Conservation (phyloP, 53 echinoderm and acorn worm genomes). For the Paracentrotus lividus region DNA sequence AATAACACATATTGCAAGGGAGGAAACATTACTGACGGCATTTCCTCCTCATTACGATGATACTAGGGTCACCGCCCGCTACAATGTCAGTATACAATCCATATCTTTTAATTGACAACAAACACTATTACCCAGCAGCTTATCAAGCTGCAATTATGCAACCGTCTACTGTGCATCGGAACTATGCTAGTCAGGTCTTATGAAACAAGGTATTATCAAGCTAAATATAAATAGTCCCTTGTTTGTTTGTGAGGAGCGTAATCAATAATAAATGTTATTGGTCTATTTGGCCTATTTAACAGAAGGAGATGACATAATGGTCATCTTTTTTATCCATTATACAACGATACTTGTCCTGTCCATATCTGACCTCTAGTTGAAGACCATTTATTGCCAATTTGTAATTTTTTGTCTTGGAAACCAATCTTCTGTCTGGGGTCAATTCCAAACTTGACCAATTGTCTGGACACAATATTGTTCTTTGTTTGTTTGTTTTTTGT, state of each 20-base stretch:
- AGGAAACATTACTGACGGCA: neutral
- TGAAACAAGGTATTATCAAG: neutral
- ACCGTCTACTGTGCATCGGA: neutral
- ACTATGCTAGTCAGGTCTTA: neutral
- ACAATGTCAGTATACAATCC: neutral
- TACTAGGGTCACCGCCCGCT: neutral
- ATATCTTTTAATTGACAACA: constrained; percentile 18
- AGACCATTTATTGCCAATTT: neutral
- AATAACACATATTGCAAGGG: neutral
- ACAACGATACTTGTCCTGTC: too few relatives aligned
- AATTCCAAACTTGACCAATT: neutral
- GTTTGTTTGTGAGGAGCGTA: neutral
- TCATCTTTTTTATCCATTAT: neutral
- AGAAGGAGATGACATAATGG: neutral
- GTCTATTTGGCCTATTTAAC: neutral
- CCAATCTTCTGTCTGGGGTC: neutral
- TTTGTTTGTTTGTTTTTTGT: too few relatives aligned
- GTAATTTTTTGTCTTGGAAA: neutral
- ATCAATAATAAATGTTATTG: neutral
- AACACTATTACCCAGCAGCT: constrained; percentile 8
- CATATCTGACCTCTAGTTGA: neutral
- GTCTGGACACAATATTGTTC: neutral
- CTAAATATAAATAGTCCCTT: neutral
- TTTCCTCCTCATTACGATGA: neutral
- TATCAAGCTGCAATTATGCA: neutral